These are phyloP conservation scores for Cylloceria caligata DNA, from an alignment of 2,888 invertebrate species.

Conservation along the genomic window DNA sequence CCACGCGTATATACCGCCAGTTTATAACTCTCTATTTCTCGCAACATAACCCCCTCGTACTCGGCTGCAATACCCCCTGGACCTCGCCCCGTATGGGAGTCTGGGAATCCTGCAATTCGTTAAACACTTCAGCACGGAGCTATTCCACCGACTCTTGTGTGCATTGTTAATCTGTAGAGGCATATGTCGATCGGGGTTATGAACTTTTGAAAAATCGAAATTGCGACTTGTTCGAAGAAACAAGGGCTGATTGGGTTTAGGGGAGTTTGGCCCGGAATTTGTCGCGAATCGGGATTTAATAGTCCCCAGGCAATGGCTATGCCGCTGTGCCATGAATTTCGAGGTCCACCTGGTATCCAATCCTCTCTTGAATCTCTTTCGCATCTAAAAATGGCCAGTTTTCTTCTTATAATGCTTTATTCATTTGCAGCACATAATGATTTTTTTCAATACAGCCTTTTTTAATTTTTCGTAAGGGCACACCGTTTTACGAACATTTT, in stretches of 20 bases:
- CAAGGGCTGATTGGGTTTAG: not conserved
- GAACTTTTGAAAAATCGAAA: conserved; percentile 18
- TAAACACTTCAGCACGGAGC: not conserved
- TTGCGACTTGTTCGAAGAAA: conserved; percentile 3
- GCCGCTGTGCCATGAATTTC: not conserved
- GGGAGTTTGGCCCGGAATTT: conserved; percentile 7
- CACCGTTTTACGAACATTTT: not conserved
- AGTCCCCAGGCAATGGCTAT: not conserved
- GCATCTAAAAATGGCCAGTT: not conserved
- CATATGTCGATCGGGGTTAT: not conserved
- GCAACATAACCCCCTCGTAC: conserved; percentile 25
- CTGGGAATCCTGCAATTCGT: conserved; percentile 14
- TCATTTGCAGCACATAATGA: not conserved
- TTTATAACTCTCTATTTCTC: conserved; percentile 63
- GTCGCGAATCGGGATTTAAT: not conserved
- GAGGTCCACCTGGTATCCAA: not conserved
- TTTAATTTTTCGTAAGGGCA: too few relatives aligned
- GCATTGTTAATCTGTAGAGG: not conserved
- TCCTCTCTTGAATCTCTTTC: not conserved
- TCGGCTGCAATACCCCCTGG: conserved; percentile 12
- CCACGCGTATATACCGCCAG: conserved; percentile 37
- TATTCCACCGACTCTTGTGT: conserved; percentile 6
- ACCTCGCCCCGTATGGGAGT: conserved; percentile 26
- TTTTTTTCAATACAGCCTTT: not conserved
- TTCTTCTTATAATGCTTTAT: not conserved